Base-by-base conservation (phyloP, 2,113 vertebrate species). In the Phainopepla nitens region DNA sequence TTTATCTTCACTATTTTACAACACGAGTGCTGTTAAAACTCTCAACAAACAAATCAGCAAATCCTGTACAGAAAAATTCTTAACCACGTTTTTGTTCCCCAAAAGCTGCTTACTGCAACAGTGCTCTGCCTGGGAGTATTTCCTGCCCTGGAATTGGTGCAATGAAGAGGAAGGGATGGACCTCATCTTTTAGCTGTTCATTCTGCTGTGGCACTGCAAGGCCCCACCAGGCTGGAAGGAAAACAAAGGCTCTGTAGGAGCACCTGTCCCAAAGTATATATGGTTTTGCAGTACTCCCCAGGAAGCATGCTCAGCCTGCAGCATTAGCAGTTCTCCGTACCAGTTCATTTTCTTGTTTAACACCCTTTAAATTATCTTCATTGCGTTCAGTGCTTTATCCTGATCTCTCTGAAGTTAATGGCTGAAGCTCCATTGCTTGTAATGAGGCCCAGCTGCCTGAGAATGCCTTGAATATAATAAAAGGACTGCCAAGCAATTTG, bases 381-480 rank as follows among this genome's bases (percentile, higher is more conserved):
- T 69, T 90, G 49, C 41, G 0, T 72, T 65, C 56, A 91, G 28
- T 39, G 91, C 70, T 96, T 90, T 69, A 69, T 89, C 70, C 84
- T 85, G 57, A 33, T 85, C 57, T 53, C 70, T 95, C 94, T 93
- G 78, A 95, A 91, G 91, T 73, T 88, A 93, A 87, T 91, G 66
- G 82, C 70, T 76, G 64, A 70, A 93, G 53, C 33, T 3, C 66
- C 13, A 7, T 75, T 54, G 78, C 45, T 66, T 90, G 58, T 93
- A 96, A 91, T 70, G 77, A 93, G 89, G 70, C 70, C 50, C 82
- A 90, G 94, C 91, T 91, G 93, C 62, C 54, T 47, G 33, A 72
- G 70, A 88, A 87, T 20, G 49, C 50, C 50, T 87, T 0, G 1
- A 78, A n/a, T 79, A 24, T 64, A 94, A 91, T 85, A 64, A 84